Base-by-base conservation (phyloP, 2,888 invertebrate species). In the Drosophila niveifrons region DNA sequence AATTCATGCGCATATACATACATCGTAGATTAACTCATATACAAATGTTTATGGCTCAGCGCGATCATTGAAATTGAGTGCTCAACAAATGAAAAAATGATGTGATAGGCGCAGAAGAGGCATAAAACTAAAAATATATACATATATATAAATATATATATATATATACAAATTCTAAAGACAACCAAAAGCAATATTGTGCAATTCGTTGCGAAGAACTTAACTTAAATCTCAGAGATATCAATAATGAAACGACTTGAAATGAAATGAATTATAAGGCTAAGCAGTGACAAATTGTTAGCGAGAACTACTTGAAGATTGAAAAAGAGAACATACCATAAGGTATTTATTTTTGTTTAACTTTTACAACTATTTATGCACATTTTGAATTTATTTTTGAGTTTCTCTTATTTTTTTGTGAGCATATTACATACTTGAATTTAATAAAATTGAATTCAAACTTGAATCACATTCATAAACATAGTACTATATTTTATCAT, bases 361-460 rank as follows among this genome's bases (percentile, higher is more conserved):
- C 50, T 51, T 65, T 41, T 61, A 66, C 17, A 36, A 47, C 47
- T 55, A 66, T 61, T 63, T 57, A 74, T 64, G 62, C 63, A 73
- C 63, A 50, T 41, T 57, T 57, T 58, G 18, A 44, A 61, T 50
- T 57, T 56, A 31, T 57, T 52, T 36, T 36, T 57, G 39, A 43
- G 18, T 74, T 75, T 47, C 28, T 73, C 48, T 61, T 29, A 8
- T 44, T 61, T 66, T 61, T 63, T 66, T 62, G 50, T 51, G 44
- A 59, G 34, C 52, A 68, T 43, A 48, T 66, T 47, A 50, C 43
- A 50, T 41, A 34, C 47, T 71, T 66, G 64, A 75, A 78, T 76
- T 84, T 64, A 78, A 81, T 75, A 69, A 77, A 85, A 70, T 66
- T 65, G 62, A 75, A 77, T 70, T 79, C 61, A 46, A 46, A 46